phyloP scores from a whole-genome alignment of 2,888 invertebrate species.

The Oegoconia quadripuncta region DNA sequence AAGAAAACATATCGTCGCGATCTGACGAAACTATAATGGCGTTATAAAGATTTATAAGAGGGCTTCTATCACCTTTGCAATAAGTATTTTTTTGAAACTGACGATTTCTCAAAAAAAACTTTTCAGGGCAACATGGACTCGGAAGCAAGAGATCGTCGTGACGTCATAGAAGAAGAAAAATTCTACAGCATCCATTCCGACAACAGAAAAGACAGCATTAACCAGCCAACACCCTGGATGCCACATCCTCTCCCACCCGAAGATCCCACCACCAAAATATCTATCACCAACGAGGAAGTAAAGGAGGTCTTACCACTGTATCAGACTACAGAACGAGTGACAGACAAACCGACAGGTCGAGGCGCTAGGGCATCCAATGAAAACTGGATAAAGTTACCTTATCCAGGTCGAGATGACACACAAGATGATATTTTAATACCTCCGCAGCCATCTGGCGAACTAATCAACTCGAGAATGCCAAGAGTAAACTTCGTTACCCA shows the following conservation, averaged over 20 bases:
- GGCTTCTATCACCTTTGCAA: no score
- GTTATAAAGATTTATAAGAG: no score
- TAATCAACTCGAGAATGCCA: slow-evolving; percentile 79
- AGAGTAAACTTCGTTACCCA: slow-evolving; percentile 84
- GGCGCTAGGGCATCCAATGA: slow-evolving; percentile 80
- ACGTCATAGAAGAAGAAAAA: slow-evolving; percentile 72
- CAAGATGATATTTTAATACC: slow-evolving; percentile 70
- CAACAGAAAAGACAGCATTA: slow-evolving; percentile 37
- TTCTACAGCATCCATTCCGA: slow-evolving; percentile 58
- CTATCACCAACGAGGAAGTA: slow-evolving; percentile 50
- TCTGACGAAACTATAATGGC: not conserved
- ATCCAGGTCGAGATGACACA: slow-evolving; percentile 56
- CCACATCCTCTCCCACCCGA: slow-evolving; percentile 61
- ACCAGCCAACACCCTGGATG: slow-evolving; percentile 55
- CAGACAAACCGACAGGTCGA: slow-evolving; percentile 76
- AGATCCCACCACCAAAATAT: slow-evolving; percentile 64
- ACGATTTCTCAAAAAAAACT: not conserved
- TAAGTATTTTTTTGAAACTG: not conserved
- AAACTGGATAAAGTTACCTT: slow-evolving; percentile 81
- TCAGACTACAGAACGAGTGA: slow-evolving; percentile 65
- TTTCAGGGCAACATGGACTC: slow-evolving; percentile 43
- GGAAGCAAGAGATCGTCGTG: slow-evolving; percentile 58
- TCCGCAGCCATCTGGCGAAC: slow-evolving; percentile 74
- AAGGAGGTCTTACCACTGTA: slow-evolving; percentile 48
- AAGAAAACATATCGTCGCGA: no score